Percentiles rank a stretch among this genome's conserved stretches.
Evolutionary conservation across 2,797 vertebrate species (phyloP).

Genomic region (Gouania willdenowi): DNA sequence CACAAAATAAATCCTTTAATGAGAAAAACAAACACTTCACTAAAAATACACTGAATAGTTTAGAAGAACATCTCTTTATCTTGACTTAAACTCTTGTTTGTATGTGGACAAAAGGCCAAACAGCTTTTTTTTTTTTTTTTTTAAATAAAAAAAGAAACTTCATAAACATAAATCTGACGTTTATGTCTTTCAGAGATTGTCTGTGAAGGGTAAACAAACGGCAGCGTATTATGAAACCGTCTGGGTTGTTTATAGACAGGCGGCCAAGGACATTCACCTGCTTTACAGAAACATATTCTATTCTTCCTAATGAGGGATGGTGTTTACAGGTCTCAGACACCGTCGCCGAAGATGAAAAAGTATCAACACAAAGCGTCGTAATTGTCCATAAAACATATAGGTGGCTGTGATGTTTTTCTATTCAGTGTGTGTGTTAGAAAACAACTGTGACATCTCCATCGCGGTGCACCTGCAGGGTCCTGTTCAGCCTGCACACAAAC

Average conservation of each 20-base stretch:
- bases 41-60: too few species aligned
- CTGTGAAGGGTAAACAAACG: slow-evolving; percentile 25
- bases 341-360: slow-evolving; percentile 10
- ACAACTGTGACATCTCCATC: slow-evolving; percentile 30
- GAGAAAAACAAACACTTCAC: too few species aligned
- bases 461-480: slow-evolving; percentile 49
- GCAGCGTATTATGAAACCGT: slow-evolving; percentile 29
- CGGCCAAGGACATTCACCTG: slow-evolving; percentile 38
- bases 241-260: slow-evolving; percentile 27
- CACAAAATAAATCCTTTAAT: too few species aligned
- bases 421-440: slow-evolving; percentile 6
- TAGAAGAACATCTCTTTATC: too few species aligned
- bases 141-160: too few species aligned
- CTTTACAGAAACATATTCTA: slow-evolving; percentile 19
- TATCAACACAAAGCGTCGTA: too few species aligned
- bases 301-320: slow-evolving; percentile 72
- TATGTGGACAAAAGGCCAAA: too few species aligned
- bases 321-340: slow-evolving; percentile 55
- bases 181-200: slow-evolving; percentile 14
- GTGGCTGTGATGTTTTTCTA: too few species aligned
- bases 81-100: too few species aligned
- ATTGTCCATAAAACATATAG: too few species aligned
- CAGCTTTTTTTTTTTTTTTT: too few species aligned
- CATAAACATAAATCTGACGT: too few species aligned
- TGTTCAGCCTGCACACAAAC: slow-evolving; percentile 35